Conservation (phyloP, 2,797 vertebrate species). For the Dermochelys coriacea region DNA sequence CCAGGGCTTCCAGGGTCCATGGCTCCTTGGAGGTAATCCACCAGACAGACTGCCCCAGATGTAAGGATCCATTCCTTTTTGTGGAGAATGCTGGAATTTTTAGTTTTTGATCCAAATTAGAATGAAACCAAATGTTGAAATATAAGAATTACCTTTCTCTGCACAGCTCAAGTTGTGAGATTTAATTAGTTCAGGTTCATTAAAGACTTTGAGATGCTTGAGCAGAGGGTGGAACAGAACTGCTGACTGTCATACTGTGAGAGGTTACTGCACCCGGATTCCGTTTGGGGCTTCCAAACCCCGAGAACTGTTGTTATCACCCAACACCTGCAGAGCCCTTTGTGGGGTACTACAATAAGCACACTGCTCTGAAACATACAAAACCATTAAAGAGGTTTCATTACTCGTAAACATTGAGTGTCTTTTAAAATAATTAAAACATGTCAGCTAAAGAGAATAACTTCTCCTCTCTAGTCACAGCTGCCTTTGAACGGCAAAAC, state of each 20-base stretch:
- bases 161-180: not conserved
- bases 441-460: not conserved
- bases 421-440: not conserved
- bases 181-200: not conserved
- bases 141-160: not conserved
- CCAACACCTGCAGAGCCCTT: not conserved
- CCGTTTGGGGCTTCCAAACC: not conserved
- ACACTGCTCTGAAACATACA: rapidly evolving
- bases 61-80: not conserved
- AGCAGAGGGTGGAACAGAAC: not conserved
- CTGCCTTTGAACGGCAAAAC: not conserved
- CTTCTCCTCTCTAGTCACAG: not conserved
- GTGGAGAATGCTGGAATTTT: not conserved
- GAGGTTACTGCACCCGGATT: not conserved
- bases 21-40: not conserved
- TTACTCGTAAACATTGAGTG: not conserved
- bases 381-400: not conserved
- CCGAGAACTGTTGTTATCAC: not conserved
- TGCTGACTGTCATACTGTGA: not conserved
- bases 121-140: not conserved
- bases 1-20: not conserved
- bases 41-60: not conserved
- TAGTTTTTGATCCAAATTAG: not conserved
- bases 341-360: not conserved
- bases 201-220: not conserved